phyloP scores from a whole-genome alignment of 2,113 vertebrate species.

The Pedetes capensis region DNA sequence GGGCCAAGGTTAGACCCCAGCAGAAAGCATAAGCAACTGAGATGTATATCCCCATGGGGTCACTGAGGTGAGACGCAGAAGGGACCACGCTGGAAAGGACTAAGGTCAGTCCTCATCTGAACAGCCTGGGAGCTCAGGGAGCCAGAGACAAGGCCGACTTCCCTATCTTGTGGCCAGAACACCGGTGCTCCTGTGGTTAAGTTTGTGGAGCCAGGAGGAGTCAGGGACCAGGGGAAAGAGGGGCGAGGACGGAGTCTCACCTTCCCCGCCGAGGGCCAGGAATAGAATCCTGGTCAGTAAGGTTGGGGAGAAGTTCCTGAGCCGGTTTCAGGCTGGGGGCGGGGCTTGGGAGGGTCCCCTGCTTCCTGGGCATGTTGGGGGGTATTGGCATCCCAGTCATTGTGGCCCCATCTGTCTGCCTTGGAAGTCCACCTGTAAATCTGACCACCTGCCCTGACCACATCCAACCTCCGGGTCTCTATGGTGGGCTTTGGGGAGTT shows the following conservation, averaged over 20 bases:
- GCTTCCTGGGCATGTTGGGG: neutral
- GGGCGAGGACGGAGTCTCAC: neutral
- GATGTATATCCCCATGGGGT: neutral
- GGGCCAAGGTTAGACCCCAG: neutral
- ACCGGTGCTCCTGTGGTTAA: neutral
- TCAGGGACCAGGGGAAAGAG: neutral
- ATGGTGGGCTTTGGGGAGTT: accelerated
- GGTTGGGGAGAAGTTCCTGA: neutral
- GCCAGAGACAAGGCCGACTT: neutral
- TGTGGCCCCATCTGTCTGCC: neutral
- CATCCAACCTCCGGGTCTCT: neutral
- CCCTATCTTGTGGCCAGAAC: accelerated
- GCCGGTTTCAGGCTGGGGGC: neutral
- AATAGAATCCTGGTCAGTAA: slow-evolving; percentile 6
- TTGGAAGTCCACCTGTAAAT: neutral
- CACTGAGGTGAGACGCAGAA: too few relatives aligned
- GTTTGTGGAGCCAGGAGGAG: neutral
- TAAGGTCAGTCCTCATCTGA: too few relatives aligned
- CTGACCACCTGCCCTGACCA: neutral
- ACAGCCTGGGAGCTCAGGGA: neutral
- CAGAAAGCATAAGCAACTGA: neutral
- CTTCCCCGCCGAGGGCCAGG: neutral
- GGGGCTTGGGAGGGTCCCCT: neutral
- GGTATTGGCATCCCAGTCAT: neutral
- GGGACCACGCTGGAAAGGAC: neutral